These are phyloP conservation scores for Uria lomvia DNA, from an alignment of 2,113 vertebrate genomes.

Conservation along the genomic window DNA sequence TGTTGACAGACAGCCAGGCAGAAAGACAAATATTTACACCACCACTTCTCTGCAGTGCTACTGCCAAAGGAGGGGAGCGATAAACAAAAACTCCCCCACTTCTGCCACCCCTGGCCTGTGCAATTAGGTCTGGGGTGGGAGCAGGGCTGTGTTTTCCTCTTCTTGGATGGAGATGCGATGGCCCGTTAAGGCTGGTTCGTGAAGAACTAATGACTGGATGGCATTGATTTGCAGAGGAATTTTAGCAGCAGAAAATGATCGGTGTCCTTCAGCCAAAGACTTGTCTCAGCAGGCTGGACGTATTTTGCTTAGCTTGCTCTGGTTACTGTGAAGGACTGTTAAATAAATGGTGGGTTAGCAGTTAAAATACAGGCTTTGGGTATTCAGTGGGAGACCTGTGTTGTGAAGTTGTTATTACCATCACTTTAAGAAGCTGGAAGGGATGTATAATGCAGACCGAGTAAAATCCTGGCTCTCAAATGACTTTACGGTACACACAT, in stretches of 20 bases:
- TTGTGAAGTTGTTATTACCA: not conserved
- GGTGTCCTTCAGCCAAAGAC: not conserved
- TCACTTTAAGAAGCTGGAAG: not conserved
- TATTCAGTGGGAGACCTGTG: not conserved
- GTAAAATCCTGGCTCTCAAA: not conserved
- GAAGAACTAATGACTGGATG: not conserved
- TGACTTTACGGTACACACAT: fast-evolving
- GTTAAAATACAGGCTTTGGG: not conserved
- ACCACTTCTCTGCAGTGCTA: slow-evolving; percentile 3
- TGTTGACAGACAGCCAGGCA: slow-evolving; percentile 11
- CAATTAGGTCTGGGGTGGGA: not conserved
- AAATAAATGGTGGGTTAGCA: not conserved
- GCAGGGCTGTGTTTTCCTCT: not conserved
- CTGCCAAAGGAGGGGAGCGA: not conserved
- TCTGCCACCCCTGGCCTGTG: not conserved
- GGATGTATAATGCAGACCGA: fast-evolving
- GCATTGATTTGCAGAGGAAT: slow-evolving; percentile 16
- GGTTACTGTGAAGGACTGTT: not conserved
- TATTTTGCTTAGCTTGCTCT: not conserved
- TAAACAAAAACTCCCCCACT: slow-evolving; percentile 23
- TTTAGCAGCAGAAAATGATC: slow-evolving; percentile 1
- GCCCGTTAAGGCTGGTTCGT: not conserved
- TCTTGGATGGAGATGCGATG: not conserved
- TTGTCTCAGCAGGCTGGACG: not conserved
- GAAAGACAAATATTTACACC: slow-evolving; percentile 47